These are phyloP conservation scores for Oreochromis tanganicae DNA, from an alignment of 2,113 vertebrate genomes.

Conservation along the genomic window DNA sequence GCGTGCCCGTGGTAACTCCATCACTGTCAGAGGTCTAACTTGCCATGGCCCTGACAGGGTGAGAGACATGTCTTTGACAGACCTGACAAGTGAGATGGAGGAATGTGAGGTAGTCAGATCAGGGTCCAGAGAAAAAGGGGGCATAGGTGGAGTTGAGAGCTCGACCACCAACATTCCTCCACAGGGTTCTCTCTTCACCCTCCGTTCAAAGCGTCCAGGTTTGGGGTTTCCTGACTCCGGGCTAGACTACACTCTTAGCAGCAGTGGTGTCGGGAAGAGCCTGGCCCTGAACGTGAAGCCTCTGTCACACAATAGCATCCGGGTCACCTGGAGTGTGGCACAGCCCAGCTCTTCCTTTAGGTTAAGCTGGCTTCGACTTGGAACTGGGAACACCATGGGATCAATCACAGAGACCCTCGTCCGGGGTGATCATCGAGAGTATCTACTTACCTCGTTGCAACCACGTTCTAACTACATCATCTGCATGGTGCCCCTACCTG, in stretches of 20 bases:
- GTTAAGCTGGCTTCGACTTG: constrained; percentile 86
- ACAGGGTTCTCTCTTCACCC: constrained; percentile 86
- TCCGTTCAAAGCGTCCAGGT: constrained; percentile 82
- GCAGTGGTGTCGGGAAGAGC: constrained; percentile 79
- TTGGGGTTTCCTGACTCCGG: constrained; percentile 80
- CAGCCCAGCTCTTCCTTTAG: constrained; percentile 82
- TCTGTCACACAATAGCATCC: constrained; percentile 82
- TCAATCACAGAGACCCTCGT: constrained; percentile 92
- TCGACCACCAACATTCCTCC: constrained; percentile 83
- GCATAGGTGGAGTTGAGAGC: constrained; percentile 53
- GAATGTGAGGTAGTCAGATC: constrained; percentile 80
- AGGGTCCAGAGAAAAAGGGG: constrained; percentile 35
- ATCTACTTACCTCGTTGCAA: constrained; percentile 83
- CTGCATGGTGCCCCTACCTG: constrained; percentile 84
- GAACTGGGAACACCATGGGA: constrained; percentile 79
- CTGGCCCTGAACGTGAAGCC: constrained; percentile 85
- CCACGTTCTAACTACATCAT: constrained; percentile 87
- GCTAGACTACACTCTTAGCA: constrained; percentile 83
- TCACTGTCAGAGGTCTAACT: constrained; percentile 85
- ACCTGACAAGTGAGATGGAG: constrained; percentile 84
- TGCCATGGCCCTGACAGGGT: constrained; percentile 86
- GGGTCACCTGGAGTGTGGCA: constrained; percentile 84
- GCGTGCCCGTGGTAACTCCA: constrained; percentile 74
- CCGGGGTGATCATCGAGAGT: constrained; percentile 84
- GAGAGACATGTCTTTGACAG: constrained; percentile 83